Evolutionary conservation across 2,113 vertebrate genomes (phyloP).

Genomic region (Thermophis baileyi): DNA sequence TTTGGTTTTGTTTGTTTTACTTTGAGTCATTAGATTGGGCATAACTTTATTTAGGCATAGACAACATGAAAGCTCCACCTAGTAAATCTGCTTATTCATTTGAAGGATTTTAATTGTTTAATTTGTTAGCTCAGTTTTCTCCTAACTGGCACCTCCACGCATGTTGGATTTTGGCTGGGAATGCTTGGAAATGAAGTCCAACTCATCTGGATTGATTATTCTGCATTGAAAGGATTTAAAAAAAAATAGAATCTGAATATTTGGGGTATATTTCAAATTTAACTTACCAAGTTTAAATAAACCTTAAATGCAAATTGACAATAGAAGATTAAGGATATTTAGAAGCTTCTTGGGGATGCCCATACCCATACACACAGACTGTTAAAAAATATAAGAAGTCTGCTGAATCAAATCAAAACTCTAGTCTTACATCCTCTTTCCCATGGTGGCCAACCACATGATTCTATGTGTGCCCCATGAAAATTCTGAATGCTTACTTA

Average conservation of each 20-base stretch:
- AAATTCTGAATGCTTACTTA: not conserved
- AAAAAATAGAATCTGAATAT: not conserved
- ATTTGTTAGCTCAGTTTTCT: not conserved
- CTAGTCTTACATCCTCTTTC: not conserved
- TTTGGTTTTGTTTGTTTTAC: not conserved
- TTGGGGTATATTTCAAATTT: not conserved
- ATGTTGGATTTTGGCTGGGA: not conserved
- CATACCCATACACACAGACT: not conserved
- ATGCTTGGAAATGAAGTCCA: not conserved
- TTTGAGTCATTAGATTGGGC: not conserved
- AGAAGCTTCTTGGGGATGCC: not conserved
- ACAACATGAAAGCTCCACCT: not conserved
- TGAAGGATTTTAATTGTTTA: conserved; percentile 26
- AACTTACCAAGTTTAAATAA: not conserved
- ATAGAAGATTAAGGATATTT: not conserved
- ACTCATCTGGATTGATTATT: not conserved
- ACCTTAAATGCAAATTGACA: not conserved
- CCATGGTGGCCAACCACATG: not conserved
- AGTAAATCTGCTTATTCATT: conserved; percentile 29
- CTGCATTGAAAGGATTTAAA: not conserved
- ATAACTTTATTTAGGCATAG: not conserved
- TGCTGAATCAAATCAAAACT: not conserved
- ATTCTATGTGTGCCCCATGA: not conserved
- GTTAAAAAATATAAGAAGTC: not conserved
- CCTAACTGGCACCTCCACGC: not conserved